Base-by-base conservation (phyloP, 2,888 invertebrate genomes). In the Baronia brevicornis region DNA sequence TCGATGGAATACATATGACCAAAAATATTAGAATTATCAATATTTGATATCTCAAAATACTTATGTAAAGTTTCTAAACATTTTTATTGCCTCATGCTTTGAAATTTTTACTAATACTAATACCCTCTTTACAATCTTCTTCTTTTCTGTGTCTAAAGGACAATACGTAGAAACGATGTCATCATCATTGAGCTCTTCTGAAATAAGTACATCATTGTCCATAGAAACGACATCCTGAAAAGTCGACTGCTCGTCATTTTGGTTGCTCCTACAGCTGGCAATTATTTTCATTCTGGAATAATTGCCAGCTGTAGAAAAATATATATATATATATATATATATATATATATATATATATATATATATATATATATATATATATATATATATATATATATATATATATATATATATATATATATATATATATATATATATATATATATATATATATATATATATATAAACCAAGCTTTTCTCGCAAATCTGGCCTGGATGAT, bases 141-240 rank as follows among this genome's bases (percentile, higher is more conserved):
- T 35, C n/a, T n/a, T n/a, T n/a, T n/a, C n/a, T n/a, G n/a, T n/a
- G n/a, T n/a, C n/a, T 14, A 29, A 35, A 35, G 29, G 25, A 29
- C 29, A 29, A 19, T 25, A 29, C 25, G 8, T 24, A 35, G 19
- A 12, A 35, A 35, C 29, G 3, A 35, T 35, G 20, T 35, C 35
- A 20, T 29, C 26, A 18, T 35, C 25, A 35, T 29, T 35, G 14
- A 35, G 25, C 14, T 35, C 29, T 14, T 29, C 29, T 35, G 25
- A 29, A 35, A 35, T 29, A 10, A 35, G 14, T 29, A 35, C 19
- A 35, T 20, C 11, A 28, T 28, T 24, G 18, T 34, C 28, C 28
- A 34, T 35, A 23, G 35, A 35, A 29, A 29, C 29, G 28, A 29
- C 24, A 29, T 35, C 35, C 21, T 24, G 25, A 29, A 29, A 35